Evolutionary conservation across 2,797 vertebrate genomes (phyloP).

Genomic region (Sciaenops ocellatus): DNA sequence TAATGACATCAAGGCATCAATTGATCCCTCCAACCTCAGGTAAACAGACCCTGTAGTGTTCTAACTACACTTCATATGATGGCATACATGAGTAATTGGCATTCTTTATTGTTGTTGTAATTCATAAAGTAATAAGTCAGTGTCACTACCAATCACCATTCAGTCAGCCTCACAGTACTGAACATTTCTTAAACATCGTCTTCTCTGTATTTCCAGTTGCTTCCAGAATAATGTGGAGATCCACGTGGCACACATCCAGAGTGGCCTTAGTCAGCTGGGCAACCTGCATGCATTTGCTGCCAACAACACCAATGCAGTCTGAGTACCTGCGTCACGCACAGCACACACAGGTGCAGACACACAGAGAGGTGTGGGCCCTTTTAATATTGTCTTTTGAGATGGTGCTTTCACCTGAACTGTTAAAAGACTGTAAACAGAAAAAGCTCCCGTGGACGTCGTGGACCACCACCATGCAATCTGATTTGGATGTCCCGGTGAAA

Average conservation of each 20-base stretch:
- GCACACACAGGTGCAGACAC: conserved; percentile 37
- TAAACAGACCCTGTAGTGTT: conserved; percentile 64
- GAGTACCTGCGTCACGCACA: conserved; percentile 69
- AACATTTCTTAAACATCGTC: not conserved
- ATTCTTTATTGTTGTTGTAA: not conserved
- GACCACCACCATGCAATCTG: conserved; percentile 26
- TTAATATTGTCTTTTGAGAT: conserved; percentile 38
- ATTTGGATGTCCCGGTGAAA: conserved; percentile 28
- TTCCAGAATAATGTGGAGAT: conserved; percentile 99
- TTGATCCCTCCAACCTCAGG: conserved; percentile 98
- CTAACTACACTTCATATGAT: too few relatives aligned
- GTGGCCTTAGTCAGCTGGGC: conserved; percentile 98
- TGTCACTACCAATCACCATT: not conserved
- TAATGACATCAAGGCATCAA: conserved; percentile 97
- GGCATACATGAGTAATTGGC: not conserved
- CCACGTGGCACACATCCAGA: conserved; percentile 99
- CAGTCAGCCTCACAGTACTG: not conserved
- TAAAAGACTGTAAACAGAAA: conserved; percentile 30
- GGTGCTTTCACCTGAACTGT: conserved; percentile 63
- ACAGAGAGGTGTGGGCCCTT: conserved; percentile 15
- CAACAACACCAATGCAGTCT: conserved; percentile 98
- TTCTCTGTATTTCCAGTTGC: conserved; percentile 84
- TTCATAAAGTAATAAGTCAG: too few relatives aligned
- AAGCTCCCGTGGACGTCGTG: conserved; percentile 14
- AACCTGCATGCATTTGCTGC: conserved; percentile 97